Evolutionary conservation across 2,113 vertebrate species (phyloP), one percentile per base, ranked within the genome.

Genomic region (Bufo bufo): DNA sequence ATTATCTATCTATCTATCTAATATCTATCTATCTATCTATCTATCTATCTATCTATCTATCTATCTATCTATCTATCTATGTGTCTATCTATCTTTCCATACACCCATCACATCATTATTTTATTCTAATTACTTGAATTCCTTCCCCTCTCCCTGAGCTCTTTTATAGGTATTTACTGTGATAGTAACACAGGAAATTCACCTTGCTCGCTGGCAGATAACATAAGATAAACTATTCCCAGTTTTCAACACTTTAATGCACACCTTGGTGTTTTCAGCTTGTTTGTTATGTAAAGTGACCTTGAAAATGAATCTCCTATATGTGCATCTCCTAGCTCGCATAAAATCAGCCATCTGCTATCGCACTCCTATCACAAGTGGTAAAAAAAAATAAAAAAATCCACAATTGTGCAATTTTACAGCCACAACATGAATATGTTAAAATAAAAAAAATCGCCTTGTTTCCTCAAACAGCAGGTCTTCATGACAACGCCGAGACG

Each of bases 381-480:
- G 77, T 89, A 87, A 88, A 90, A 91, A 54, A 33, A 33, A 33
- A 33, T 33, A 33, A 33, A 33, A 33, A 33, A 74, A 77, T 54
- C 50, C 59, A 72, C 77, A n/a, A 90, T 79, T 87, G 61, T 84
- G 84, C 75, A 91, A 91, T 88, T 91, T 92, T 90, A 89, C 83
- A 92, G 85, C 85, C 79, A 66, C 90, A 88, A 91, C 83, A 89
- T 89, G 79, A 92, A 90, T 87, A 77, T 93, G 91, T 88, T 54
- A 87, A 89, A 92, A 59, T 6, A 59, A 59, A 79, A 87, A 89
- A 87, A 90, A 92, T 86, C 92, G 92, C 91, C 89, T 90, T 91
- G 90, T 93, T 95, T 95, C 92, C 90, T 89, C 93, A 94, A 95
- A 93, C 95, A 95, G 94, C 94, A 92, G 94, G 94, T 91, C 92